phyloP scores from a whole-genome alignment of 2,113 vertebrate species.

The Notarius quadriscutis region DNA sequence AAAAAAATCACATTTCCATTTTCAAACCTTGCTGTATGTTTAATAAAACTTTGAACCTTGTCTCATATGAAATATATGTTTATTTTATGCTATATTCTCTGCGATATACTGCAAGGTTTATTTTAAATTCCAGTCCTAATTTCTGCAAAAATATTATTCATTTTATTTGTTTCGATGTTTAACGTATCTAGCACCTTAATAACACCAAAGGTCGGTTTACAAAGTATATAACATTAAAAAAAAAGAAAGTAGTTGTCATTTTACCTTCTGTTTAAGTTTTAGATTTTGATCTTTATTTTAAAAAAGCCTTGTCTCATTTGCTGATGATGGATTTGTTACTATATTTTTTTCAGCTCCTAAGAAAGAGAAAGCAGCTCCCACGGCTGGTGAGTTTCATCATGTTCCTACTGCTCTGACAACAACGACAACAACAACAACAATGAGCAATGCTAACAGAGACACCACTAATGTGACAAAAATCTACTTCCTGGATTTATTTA shows the following conservation, averaged over 20 bases:
- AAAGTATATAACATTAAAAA: neutral
- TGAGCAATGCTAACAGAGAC: neutral
- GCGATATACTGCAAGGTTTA: neutral
- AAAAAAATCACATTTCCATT: too few species aligned
- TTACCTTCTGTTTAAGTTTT: too few species aligned
- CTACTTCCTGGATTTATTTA: neutral
- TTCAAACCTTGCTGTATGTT: neutral
- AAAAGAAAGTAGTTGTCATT: neutral
- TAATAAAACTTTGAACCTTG: neutral
- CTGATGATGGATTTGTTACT: neutral
- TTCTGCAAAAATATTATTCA: neutral
- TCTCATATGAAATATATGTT: neutral
- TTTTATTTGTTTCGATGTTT: neutral
- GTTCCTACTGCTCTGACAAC: neutral
- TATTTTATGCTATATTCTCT: neutral
- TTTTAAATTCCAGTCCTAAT: neutral
- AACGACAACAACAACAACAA: too few species aligned
- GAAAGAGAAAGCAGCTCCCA: constrained; percentile 65
- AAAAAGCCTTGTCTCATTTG: neutral
- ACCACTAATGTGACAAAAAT: neutral
- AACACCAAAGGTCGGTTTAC: neutral
- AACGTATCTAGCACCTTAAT: neutral
- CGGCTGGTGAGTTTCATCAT: constrained; percentile 70
- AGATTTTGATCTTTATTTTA: too few species aligned
- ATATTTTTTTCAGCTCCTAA: constrained; percentile 59